These are phyloP conservation scores for Caradrina kadenii DNA, from an alignment of 2,888 invertebrate species.

Conservation along the genomic window DNA sequence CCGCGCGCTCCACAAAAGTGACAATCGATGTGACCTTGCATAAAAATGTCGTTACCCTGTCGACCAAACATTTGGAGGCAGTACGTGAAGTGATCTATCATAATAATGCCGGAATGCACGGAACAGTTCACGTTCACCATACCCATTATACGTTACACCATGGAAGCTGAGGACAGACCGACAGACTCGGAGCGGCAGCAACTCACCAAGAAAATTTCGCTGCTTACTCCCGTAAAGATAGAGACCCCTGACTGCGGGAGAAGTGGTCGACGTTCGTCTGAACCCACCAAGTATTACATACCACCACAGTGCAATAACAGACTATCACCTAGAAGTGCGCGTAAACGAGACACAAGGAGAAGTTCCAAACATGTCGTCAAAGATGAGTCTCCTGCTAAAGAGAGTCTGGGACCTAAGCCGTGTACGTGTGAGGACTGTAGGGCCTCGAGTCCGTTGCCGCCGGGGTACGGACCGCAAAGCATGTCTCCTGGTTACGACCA, in stretches of 20 bases:
- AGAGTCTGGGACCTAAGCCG: conserved; percentile 81
- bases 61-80: conserved; percentile 52
- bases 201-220: conserved; percentile 84
- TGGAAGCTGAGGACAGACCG: conserved; percentile 84
- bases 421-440: conserved; percentile 88
- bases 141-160: conserved; percentile 87
- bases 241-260: conserved; percentile 85
- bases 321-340: conserved; percentile 85
- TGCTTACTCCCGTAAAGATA: conserved; percentile 85
- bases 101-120: conserved; percentile 87
- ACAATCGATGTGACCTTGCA: conserved; percentile 53
- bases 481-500: conserved; percentile 94
- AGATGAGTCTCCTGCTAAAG: conserved; percentile 76
- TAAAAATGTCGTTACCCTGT: conserved; percentile 77
- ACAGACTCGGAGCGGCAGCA: conserved; percentile 78
- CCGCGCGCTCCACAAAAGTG: conserved; percentile 57
- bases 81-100: conserved; percentile 75
- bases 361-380: conserved; percentile 80
- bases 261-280: conserved; percentile 82
- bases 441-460: conserved; percentile 88
- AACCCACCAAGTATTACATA: conserved; percentile 84
- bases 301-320: conserved; percentile 87
- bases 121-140: conserved; percentile 86
- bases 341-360: conserved; percentile 82
- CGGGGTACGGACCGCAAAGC: conserved; percentile 85